Conservation (phyloP, 2,888 invertebrate species). For the Allolobophora icterica region DNA sequence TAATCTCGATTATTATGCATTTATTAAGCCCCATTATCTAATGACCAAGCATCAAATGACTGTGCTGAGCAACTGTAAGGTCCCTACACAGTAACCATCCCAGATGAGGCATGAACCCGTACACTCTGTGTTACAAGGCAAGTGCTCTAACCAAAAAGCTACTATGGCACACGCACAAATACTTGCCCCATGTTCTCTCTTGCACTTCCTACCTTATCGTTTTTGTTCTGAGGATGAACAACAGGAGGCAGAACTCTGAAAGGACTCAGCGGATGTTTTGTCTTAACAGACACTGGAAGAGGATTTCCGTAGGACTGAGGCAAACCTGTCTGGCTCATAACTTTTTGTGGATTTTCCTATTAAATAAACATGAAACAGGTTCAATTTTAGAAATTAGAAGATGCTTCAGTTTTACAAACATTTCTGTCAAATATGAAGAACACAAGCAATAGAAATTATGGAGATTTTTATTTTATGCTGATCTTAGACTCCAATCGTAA, state of each 20-base stretch:
- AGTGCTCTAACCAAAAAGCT: not conserved
- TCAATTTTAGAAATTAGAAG: not conserved
- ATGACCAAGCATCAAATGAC: too few species aligned
- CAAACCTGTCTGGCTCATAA: constrained; percentile 4
- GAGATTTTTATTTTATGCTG: not conserved
- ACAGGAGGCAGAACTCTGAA: not conserved
- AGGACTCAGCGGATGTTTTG: not conserved
- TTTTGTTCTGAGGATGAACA: not conserved
- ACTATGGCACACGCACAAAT: too few species aligned
- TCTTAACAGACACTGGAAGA: not conserved
- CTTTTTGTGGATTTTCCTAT: not conserved
- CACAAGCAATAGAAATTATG: not conserved
- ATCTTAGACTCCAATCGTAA: not conserved
- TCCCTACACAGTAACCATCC: too few species aligned
- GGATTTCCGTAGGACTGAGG: not conserved
- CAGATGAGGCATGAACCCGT: too few species aligned
- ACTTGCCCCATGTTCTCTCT: not conserved
- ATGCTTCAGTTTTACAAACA: not conserved
- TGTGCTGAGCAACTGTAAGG: too few species aligned
- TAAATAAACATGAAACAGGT: not conserved
- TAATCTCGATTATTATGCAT: too few species aligned
- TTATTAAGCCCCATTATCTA: too few species aligned
- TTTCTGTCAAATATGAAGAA: not conserved
- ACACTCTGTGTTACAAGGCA: not conserved
- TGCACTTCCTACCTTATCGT: not conserved